Evolutionary conservation across 2,888 invertebrate genomes (phyloP), one percentile per base, ranked within the genome.

Genomic region (Byasa hedistus): DNA sequence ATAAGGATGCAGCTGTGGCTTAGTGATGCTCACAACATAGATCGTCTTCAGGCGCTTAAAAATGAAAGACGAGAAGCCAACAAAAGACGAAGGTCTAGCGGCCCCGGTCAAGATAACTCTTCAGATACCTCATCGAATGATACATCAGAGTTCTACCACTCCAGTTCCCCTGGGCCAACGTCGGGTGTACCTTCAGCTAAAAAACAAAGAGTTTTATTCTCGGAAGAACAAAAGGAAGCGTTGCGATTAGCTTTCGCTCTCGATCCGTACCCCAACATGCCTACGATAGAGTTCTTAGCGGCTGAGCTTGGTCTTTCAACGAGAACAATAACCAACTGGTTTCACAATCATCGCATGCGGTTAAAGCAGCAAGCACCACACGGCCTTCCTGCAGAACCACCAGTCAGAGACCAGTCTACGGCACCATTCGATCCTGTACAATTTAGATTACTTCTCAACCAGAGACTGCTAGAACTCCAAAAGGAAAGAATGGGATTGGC

Each of bases 331-430:
- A 98, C 98, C 69, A 99, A 99, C 89, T 99, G 99, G 99, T 99
- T 99, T 93, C 99, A 99, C 93, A 99, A 99, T 86, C 99, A 99
- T 85, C 95, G 99, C 76, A 99, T 99, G 98, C 94, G 99, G 70
- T 94, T 98, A 81, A 99, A 99, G 89, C 97, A 97, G 82, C 96
- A 97, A 81, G 95, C 95, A 63, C 96, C 97, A 1, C 96, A 96
- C 78, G 95, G 96, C 0, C 92, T 95, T 27, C 94, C 94, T 0
- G 95, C 95, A 61, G 94, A 95, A 66, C 95, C 95, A 15, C 95
- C 96, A 3, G 94, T 95, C 51, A 92, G 95, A 24, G 96, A 96
- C 78, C 95, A 95, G 73, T 93, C 94, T 24, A 86, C 93, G 36
- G 94, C 96, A 55, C 96, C 96, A 19, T 98, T 98, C 86, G 98